Base-by-base conservation (phyloP, 2,797 vertebrate genomes). In the Scleropages formosus region DNA sequence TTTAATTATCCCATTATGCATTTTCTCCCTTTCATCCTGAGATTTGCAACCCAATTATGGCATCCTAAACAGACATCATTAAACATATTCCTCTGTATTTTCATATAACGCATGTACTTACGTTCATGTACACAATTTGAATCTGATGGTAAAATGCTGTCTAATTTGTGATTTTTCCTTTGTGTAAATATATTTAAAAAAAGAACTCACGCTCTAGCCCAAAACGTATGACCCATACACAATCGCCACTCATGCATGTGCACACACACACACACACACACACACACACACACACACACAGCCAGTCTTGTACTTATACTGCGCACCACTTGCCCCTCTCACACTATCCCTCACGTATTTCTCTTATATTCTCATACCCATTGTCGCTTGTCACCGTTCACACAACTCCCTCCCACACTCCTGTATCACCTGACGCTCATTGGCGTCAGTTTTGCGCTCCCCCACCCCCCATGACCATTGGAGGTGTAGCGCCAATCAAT, bases 1-100 rank as follows among this genome's bases (percentile, higher is more conserved):
- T 77, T 77, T 49, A 77, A 77, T 79, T 75, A 79, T 69, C 71
- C 65, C 15, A 59, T 62, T 71, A 53, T 39, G 58, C 68, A 53
- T 39, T 60, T 63, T n/a, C n/a, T 15, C 22, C 60, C 44, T 44
- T 63, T 67, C 20, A 75, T 56, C 73, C 22, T 27, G 47, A 26
- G 66, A 51, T 61, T 10, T 22, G 18, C 59, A 68, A 47, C 39
- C 68, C 7, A 68, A 68, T 46, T 12, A 74, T 63, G 58, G 56
- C 62, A 11, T 65, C 47, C 61, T 31, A 74, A 74, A 74, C 26
- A 74, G 61, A 53, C 24, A 6, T 11, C 39, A 24, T 53, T 74
- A 66, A n/a, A 74, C 49, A 65, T 46, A 53, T 31, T 46, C 9
- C 18, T 71, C 22, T 73, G 71, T 27, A 51, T 53, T 24, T 49